Conservation (phyloP, 2,113 vertebrate genomes). For the Oryzias celebensis region DNA sequence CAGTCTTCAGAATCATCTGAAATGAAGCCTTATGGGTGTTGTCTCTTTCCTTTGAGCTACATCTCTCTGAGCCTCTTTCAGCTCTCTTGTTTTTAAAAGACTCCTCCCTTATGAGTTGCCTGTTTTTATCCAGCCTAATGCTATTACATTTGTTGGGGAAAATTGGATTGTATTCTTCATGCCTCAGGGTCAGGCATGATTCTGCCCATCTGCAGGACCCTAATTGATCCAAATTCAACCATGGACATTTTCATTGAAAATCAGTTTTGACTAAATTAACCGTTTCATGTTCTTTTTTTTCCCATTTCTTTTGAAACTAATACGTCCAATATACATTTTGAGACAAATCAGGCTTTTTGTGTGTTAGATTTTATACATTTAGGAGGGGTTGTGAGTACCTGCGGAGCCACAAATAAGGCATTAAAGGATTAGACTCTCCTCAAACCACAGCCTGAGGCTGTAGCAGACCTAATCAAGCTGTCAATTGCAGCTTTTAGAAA, state of each 20-base stretch:
- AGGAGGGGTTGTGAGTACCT: background rate
- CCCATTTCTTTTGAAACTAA: slow-evolving; percentile 1
- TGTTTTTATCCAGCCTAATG: slow-evolving; percentile 80
- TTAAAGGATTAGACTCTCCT: slow-evolving; percentile 39
- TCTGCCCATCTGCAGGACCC: slow-evolving; percentile 72
- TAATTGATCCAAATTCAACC: slow-evolving; percentile 85
- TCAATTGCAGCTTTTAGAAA: slow-evolving; percentile 57
- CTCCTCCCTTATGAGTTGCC: slow-evolving; percentile 57
- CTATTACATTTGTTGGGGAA: slow-evolving; percentile 83
- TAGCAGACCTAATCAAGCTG: slow-evolving; percentile 63
- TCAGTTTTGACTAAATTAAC: slow-evolving; percentile 63
- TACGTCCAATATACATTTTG: background rate
- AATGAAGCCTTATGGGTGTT: slow-evolving; percentile 54
- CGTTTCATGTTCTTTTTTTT: slow-evolving; percentile 19
- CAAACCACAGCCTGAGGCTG: slow-evolving; percentile 36
- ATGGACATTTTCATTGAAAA: slow-evolving; percentile 83
- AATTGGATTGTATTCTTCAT: slow-evolving; percentile 86
- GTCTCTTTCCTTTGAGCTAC: slow-evolving; percentile 29
- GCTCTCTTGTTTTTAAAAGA: slow-evolving; percentile 55
- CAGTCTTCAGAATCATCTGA: slow-evolving; percentile 11
- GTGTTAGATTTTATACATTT: slow-evolving; percentile 20
- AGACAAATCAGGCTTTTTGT: background rate
- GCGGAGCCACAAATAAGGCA: slow-evolving; percentile 31
- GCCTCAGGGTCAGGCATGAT: slow-evolving; percentile 79
- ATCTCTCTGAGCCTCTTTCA: slow-evolving; percentile 56